phyloP scores from a whole-genome alignment of 37 sponge, comb jelly and placozoan genomes.

The Eunapius fragilis region DNA sequence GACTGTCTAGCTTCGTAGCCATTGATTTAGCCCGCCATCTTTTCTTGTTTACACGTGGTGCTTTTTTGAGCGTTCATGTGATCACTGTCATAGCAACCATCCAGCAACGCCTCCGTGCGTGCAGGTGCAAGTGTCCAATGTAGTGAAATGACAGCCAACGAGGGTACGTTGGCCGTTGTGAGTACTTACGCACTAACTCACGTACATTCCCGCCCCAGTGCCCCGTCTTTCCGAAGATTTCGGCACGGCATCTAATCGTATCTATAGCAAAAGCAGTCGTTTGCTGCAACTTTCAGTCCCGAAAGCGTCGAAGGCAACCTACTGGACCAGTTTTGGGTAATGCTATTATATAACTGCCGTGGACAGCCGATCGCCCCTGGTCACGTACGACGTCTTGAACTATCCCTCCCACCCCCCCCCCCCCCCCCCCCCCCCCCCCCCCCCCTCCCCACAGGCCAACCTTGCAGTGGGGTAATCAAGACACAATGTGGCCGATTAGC shows the following conservation, averaged over 20 bases:
- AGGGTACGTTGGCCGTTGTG: background rate
- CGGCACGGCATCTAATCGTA: background rate
- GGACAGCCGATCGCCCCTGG: background rate
- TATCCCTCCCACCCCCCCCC: too few species aligned
- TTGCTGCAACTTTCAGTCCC: conserved; percentile 43
- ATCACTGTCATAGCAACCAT: background rate
- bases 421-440: too few species aligned
- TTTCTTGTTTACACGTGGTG: background rate
- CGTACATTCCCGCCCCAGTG: background rate
- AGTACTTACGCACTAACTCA: background rate
- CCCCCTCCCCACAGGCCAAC: conserved; percentile 50
- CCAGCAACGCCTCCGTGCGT: background rate
- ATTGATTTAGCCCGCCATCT: background rate
- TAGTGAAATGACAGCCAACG: background rate
- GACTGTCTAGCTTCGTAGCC: background rate
- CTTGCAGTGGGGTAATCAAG: conserved; percentile 94
- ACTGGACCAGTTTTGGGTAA: conserved; percentile 78
- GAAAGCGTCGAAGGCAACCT: conserved; percentile 64
- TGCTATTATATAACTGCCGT: background rate
- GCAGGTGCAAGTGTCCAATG: background rate
- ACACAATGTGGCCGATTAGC: conserved; percentile 87
- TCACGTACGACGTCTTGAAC: too few species aligned
- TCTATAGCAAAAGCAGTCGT: conserved; percentile 13
- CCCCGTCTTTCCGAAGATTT: background rate
- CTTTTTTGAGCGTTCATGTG: background rate